Evolutionary conservation across 2,113 vertebrate species (phyloP).

Genomic region (Alaudala cheleensis): DNA sequence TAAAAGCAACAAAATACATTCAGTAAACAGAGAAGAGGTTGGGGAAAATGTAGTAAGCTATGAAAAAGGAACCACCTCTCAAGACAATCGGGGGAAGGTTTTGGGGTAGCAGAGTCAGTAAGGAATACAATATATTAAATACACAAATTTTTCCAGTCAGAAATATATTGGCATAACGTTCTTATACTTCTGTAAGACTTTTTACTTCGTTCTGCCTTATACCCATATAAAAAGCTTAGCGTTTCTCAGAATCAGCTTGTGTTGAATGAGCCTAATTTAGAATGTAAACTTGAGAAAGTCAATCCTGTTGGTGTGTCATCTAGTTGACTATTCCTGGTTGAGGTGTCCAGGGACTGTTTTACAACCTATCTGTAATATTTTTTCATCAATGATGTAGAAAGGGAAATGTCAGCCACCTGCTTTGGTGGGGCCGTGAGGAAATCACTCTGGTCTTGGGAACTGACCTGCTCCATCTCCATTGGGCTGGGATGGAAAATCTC

Average conservation of each 20-base stretch:
- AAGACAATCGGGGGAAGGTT: background rate
- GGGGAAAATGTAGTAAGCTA: background rate
- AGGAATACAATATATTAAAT: background rate
- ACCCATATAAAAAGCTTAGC: background rate
- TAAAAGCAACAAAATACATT: background rate
- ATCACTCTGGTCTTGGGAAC: background rate
- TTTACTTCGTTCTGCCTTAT: background rate
- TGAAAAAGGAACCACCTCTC: background rate
- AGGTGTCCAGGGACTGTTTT: background rate
- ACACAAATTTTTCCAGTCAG: background rate
- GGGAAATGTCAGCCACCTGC: accelerated
- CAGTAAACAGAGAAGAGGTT: background rate
- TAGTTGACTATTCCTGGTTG: background rate
- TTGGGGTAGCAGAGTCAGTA: background rate
- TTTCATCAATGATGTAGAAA: background rate
- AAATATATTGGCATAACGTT: background rate
- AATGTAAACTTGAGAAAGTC: background rate
- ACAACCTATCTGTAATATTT: background rate
- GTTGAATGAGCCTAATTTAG: background rate
- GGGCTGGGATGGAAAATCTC: background rate
- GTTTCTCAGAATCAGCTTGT: background rate
- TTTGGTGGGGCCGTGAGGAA: background rate
- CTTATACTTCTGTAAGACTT: background rate
- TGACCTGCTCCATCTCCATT: background rate
- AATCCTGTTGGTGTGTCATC: background rate